phyloP scores from a whole-genome alignment of 2,113 vertebrate genomes.

The Peromyscus californicus region DNA sequence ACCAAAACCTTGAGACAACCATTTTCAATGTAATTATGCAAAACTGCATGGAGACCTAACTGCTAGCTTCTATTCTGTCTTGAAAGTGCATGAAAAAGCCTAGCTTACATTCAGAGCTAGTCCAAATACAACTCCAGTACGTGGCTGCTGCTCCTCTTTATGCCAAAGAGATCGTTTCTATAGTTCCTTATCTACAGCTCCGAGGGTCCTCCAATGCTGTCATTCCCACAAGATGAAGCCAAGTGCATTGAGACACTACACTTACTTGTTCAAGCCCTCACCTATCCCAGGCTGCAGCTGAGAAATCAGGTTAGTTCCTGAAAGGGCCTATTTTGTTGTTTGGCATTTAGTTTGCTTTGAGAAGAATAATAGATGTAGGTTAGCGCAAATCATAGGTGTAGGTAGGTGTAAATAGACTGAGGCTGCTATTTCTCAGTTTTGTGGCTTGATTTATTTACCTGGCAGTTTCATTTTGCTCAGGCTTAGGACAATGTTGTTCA shows the following conservation, averaged over 20 bases:
- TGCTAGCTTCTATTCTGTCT: constrained; percentile 47
- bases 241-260: constrained; percentile 24
- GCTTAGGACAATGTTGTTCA: constrained; percentile 47
- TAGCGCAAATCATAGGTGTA: constrained; percentile 19
- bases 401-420: constrained; percentile 34
- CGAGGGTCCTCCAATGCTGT: not conserved
- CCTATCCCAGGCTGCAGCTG: not conserved
- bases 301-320: constrained; percentile 50
- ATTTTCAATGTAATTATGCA: not conserved
- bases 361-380: constrained; percentile 38
- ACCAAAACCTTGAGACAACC: not conserved
- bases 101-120: constrained; percentile 44
- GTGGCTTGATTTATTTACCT: constrained; percentile 45
- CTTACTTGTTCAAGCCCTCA: constrained; percentile 47
- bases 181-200: not conserved
- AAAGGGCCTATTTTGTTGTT: constrained; percentile 35
- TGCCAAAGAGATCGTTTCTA: constrained; percentile 69
- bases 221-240: constrained; percentile 32
- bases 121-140: constrained; percentile 17
- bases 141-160: constrained; percentile 68
- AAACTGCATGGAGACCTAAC: constrained; percentile 30
- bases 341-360: constrained; percentile 40
- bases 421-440: constrained; percentile 25
- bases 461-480: constrained; percentile 39
- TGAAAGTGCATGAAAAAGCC: constrained; percentile 52